Evolutionary conservation across 35 echinoderm and acorn worm species (phyloP).

Genomic region (Diadema setosum): DNA sequence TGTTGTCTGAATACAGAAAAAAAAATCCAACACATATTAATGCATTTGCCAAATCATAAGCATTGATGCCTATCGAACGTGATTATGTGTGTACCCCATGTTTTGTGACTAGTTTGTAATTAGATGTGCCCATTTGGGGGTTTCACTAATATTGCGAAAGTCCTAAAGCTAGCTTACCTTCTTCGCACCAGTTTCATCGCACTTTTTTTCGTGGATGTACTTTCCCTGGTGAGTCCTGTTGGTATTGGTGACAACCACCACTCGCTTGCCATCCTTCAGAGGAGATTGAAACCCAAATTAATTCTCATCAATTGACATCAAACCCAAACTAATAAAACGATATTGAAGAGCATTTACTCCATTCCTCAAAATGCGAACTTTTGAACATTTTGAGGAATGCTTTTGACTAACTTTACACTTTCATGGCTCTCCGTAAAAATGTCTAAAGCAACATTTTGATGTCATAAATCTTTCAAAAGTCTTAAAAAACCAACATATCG

Average conservation of each 20-base stretch:
- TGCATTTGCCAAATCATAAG: neutral
- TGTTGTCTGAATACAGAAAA: no score
- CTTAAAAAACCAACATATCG: neutral
- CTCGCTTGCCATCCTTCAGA: neutral
- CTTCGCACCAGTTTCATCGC: neutral
- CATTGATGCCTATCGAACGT: neutral
- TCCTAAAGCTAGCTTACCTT: neutral
- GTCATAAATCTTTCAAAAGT: neutral
- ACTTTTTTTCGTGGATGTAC: neutral
- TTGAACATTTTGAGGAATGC: neutral
- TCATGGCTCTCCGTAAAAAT: no score
- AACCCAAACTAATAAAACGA: neutral
- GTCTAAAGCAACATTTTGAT: neutral
- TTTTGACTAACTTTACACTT: no score
- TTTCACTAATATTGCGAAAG: neutral
- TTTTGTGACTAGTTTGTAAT: neutral
- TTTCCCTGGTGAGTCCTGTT: neutral
- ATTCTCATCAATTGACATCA: neutral
- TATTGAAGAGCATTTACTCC: no score
- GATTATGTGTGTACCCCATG: neutral
- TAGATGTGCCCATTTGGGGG: neutral
- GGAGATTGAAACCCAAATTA: neutral
- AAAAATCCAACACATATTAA: no score
- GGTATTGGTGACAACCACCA: neutral
- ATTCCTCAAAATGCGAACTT: no score